A percentile compares a stretch with the other conserved stretches of the same genome.
phyloP scores from a whole-genome alignment of 2,113 vertebrate species.

The Dicerorhinus sumatrensis region DNA sequence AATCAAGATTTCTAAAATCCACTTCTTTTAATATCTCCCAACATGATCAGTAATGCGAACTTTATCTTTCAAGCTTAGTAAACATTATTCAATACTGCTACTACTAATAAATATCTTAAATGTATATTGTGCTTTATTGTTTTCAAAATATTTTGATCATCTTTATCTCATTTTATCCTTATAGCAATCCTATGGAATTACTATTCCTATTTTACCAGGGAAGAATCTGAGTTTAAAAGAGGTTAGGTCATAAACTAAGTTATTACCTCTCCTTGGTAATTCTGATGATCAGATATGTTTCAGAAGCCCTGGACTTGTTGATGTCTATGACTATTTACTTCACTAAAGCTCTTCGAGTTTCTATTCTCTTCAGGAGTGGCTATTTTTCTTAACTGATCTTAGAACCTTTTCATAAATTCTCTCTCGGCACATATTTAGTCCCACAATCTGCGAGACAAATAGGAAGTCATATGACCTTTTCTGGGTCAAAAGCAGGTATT shows the following conservation, averaged over 20 bases:
- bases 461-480: neutral
- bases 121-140: neutral
- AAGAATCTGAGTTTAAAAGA: neutral
- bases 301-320: neutral
- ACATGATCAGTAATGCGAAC: neutral
- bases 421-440: neutral
- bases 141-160: conserved; percentile 33
- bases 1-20: conserved; percentile 3
- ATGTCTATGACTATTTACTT: neutral
- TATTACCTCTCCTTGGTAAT: neutral
- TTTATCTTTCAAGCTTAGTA: neutral
- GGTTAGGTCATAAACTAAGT: neutral
- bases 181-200: neutral
- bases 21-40: neutral
- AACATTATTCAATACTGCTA: neutral
- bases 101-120: neutral
- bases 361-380: neutral
- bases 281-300: neutral
- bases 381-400: neutral
- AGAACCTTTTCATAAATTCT: neutral
- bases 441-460: neutral
- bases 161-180: neutral
- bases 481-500: neutral
- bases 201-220: neutral
- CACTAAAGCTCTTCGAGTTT: neutral